A percentile compares a stretch with the other conserved stretches of the same genome.
phyloP scores from a whole-genome alignment of 2,797 vertebrate genomes.

The Prunella strophiata region DNA sequence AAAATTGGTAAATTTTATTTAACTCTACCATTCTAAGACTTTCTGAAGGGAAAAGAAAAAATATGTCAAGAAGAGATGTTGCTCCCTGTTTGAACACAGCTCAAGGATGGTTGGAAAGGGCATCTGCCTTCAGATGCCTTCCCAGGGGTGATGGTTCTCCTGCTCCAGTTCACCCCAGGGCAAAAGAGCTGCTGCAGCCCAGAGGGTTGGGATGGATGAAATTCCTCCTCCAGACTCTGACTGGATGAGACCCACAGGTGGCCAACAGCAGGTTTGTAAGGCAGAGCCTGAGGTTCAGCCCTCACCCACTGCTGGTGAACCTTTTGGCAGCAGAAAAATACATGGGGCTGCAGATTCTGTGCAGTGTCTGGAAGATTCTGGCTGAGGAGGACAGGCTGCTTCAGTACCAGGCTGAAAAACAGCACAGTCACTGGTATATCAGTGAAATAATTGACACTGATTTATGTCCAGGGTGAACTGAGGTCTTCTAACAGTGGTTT shows the following conservation, averaged over 20 bases:
- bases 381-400: neutral
- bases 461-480: rapidly evolving
- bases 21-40: neutral
- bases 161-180: neutral
- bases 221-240: neutral
- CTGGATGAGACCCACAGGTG: neutral
- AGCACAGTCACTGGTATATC: neutral
- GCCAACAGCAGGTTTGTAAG: neutral
- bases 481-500: neutral
- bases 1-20: neutral
- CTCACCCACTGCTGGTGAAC: neutral
- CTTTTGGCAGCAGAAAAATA: rapidly evolving
- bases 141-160: neutral
- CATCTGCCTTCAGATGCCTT: neutral
- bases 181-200: neutral
- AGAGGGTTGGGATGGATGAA: neutral
- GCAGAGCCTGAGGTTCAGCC: neutral
- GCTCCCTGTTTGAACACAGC: neutral
- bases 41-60: neutral
- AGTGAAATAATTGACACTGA: neutral
- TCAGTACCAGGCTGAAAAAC: neutral
- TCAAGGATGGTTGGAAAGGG: neutral
- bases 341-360: neutral
- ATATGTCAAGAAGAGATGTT: neutral
- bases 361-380: neutral